Conservation (phyloP, 2,797 vertebrate species). For the Podarcis siculus region DNA sequence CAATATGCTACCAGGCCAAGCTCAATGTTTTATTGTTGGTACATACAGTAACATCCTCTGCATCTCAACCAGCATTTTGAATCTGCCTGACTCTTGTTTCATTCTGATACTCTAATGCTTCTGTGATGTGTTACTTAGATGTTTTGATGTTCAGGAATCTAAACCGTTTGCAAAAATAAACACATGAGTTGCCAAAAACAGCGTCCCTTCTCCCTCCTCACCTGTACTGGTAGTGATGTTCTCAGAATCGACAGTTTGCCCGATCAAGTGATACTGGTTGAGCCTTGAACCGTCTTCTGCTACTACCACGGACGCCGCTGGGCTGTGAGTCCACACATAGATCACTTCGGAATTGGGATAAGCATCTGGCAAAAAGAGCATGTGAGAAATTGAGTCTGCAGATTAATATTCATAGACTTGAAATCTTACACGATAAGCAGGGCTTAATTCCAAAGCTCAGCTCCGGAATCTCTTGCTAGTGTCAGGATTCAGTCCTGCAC, state of each 20-base stretch:
- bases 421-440: neutral
- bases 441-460: neutral
- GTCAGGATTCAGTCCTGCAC: neutral
- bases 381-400: neutral
- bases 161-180: no score
- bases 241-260: constrained; percentile 91
- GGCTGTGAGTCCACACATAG: constrained; percentile 92
- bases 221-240: constrained; percentile 95
- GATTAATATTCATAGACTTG: constrained; percentile 34
- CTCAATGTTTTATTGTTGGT: no score
- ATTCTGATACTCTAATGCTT: no score
- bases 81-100: no score
- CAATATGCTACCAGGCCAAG: no score
- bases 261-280: constrained; percentile 96
- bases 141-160: no score
- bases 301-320: constrained; percentile 93
- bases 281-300: constrained; percentile 95
- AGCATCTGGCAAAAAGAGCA: constrained; percentile 80
- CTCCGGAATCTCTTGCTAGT: neutral
- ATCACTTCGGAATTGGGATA: constrained; percentile 96
- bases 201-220: constrained; percentile 59
- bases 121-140: no score
- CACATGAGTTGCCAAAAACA: neutral
- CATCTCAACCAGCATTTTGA: no score
- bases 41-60: no score